These are phyloP conservation scores for Orthosia cruda DNA, from an alignment of 2,888 invertebrate species.

Conservation along the genomic window DNA sequence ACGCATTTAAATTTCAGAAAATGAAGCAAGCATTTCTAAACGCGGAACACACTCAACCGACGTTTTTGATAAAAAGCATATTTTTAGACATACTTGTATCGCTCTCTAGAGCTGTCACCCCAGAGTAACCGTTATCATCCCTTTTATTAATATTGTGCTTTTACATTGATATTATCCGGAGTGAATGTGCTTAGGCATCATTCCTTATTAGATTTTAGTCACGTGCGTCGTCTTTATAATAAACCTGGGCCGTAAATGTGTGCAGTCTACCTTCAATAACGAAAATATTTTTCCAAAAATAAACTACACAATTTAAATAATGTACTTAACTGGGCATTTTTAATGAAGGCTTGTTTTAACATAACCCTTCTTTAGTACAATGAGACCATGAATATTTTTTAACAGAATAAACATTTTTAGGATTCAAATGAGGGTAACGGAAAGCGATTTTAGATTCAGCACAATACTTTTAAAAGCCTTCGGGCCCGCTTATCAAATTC, in stretches of 20 bases:
- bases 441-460: no score
- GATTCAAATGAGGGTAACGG: no score
- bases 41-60: no score
- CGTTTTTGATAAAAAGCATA: no score
- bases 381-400: no score
- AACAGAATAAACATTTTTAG: no score
- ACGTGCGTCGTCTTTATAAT: not conserved
- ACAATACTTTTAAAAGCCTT: no score
- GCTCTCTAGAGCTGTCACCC: not conserved
- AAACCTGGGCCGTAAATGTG: not conserved
- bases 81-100: not conserved
- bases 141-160: not conserved
- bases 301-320: constrained; percentile 13
- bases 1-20: constrained; percentile 51
- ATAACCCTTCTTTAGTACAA: constrained; percentile 13
- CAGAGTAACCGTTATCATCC: constrained; percentile 1
- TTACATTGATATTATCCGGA: not conserved
- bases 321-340: constrained; percentile 2
- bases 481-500: no score
- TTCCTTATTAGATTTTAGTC: not conserved
- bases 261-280: not conserved
- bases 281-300: not conserved
- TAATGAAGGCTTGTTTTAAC: constrained; percentile 28
- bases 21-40: not conserved
- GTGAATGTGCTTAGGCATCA: not conserved